Evolutionary conservation across 2,888 invertebrate genomes (phyloP).

Genomic region (Acanthosepion esculentum): DNA sequence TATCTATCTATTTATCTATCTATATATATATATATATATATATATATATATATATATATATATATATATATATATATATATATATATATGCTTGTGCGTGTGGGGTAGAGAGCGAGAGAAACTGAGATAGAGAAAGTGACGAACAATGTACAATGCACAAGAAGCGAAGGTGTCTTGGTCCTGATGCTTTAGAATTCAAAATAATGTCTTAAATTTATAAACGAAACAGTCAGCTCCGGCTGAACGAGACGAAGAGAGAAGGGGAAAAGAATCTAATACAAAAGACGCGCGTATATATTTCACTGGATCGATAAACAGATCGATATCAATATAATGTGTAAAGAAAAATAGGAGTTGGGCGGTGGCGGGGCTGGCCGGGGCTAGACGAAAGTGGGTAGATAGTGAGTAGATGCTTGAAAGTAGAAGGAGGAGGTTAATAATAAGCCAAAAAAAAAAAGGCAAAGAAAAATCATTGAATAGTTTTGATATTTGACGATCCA

Average conservation of each 20-base stretch:
- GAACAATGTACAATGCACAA: no score
- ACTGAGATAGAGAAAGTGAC: no score
- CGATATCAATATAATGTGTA: background rate
- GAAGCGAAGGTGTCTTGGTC: no score
- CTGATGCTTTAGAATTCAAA: no score
- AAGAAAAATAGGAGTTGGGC: background rate
- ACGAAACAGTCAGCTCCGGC: no score
- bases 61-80: no score
- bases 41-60: no score
- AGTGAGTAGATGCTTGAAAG: background rate
- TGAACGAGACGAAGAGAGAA: background rate
- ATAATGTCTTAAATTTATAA: no score
- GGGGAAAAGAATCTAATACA: background rate
- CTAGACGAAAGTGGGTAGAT: background rate
- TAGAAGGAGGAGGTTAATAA: background rate
- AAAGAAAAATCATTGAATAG: background rate
- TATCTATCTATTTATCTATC: no score
- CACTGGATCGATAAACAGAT: background rate
- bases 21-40: no score
- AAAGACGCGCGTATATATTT: background rate
- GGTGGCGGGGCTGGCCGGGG: background rate
- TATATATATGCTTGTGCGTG: no score
- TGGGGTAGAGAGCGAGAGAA: no score
- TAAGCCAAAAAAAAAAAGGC: background rate
- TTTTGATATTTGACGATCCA: background rate